Percentiles rank a stretch among this genome's conserved stretches.
phyloP scores from a whole-genome alignment of 2,113 vertebrate species.

The Rhynchopsitta pachyrhyncha region DNA sequence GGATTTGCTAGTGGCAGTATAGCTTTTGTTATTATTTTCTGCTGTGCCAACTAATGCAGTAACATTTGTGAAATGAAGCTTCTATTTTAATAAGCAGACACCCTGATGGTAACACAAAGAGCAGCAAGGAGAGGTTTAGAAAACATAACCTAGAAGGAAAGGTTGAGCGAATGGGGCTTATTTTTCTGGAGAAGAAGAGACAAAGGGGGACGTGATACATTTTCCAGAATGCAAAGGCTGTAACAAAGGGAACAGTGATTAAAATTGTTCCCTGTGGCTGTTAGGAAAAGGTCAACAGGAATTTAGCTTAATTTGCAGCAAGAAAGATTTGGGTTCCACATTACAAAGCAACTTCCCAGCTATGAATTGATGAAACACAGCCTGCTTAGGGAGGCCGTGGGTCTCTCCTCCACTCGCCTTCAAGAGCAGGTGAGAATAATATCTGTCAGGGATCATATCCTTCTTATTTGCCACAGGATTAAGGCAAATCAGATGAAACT shows the following conservation, averaged over 20 bases:
- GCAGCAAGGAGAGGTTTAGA: background rate
- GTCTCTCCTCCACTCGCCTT: fast-evolving
- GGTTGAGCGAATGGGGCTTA: background rate
- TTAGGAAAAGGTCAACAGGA: slow-evolving; percentile 27
- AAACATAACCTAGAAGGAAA: background rate
- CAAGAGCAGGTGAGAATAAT: slow-evolving; percentile 1
- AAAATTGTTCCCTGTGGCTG: background rate
- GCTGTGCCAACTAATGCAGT: background rate
- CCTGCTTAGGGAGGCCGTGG: background rate
- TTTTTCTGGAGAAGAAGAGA: background rate
- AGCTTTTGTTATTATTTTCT: slow-evolving; percentile 13
- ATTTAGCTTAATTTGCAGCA: slow-evolving; percentile 26
- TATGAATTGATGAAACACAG: background rate
- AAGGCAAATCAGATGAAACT: background rate
- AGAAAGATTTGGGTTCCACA: background rate
- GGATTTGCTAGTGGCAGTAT: background rate
- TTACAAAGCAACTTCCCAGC: background rate
- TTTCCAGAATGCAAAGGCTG: slow-evolving; percentile 10
- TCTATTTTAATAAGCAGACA: slow-evolving; percentile 16
- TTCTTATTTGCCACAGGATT: background rate
- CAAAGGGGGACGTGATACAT: background rate
- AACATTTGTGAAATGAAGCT: background rate
- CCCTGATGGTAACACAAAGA: background rate
- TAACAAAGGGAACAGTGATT: slow-evolving; percentile 7
- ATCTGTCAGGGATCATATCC: background rate